Evolutionary conservation across 1,140 invertebrate species (phyloP), one percentile per base, ranked within the genome.

Genomic region (Lamellibrachia luymesi): DNA sequence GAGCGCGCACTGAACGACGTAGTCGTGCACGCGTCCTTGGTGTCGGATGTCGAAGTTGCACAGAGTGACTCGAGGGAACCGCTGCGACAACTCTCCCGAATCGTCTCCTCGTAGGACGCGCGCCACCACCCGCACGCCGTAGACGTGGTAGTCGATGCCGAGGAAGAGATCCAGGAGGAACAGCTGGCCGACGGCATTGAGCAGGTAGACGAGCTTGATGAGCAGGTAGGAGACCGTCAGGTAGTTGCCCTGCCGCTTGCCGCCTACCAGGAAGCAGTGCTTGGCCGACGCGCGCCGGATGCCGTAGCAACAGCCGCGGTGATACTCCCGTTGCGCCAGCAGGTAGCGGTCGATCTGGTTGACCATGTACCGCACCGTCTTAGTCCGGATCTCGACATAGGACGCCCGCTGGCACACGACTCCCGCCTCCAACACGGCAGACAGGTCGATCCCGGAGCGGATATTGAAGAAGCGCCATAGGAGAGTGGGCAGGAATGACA

Each of bases 401-500:
- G 94, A 92, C 80, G 93, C 94, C 50, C 91, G 52, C 80, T 94
- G 92, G 80, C 94, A 93, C 52, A 94, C 92, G 95, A 93, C 95
- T 95, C 94, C 95, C 95, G 94, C 95, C 95, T 94, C 95, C 94
- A 4, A 95, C 95, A 93, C 95, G 94, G 91, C 94, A 94, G 91
- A 94, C 0, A 96, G 95, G 94, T 96, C 95, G 91, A 96, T 96
- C 80, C 96, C 97, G 49, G 96, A 97, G 91, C 97, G 96, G 91
- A 95, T 95, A 93, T 97, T 96, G 51, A 97, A 94, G 52, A 97
- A 95, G 52, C 97, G 95, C 97, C 97, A 97, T 27, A 97, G 95
- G 17, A 97, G 96, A 93, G 97, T 97, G 0, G 97, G 97, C 92
- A 97, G 93, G 94, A 97, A 97, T 94, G 97, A 97, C 91, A 97